These are phyloP conservation scores for Poeciliopsis turneri DNA, from an alignment of 2,797 vertebrate genomes.

Conservation along the genomic window DNA sequence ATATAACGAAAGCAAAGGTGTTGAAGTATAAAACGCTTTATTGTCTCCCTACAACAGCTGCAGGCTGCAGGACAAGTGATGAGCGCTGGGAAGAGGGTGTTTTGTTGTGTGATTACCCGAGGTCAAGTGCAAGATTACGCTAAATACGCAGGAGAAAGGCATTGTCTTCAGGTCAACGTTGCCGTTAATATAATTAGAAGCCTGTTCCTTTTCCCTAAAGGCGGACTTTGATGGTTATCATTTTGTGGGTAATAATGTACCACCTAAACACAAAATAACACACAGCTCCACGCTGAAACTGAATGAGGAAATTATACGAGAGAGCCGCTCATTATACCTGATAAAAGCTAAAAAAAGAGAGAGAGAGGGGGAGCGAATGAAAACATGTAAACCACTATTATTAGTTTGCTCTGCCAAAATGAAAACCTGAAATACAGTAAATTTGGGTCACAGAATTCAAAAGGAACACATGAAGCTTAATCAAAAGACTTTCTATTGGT, in stretches of 20 bases:
- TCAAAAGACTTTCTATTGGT: conserved; percentile 25
- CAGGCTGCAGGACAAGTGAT: conserved; percentile 57
- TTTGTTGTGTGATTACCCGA: conserved; percentile 61
- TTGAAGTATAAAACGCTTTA: conserved; percentile 54
- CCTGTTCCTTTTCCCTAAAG: conserved; percentile 64
- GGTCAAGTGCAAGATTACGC: conserved; percentile 59
- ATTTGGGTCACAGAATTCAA: conserved; percentile 32
- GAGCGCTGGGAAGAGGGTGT: conserved; percentile 43
- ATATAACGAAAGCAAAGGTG: conserved; percentile 50
- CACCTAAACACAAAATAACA: conserved; percentile 78
- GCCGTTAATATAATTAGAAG: conserved; percentile 74
- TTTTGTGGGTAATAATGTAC: conserved; percentile 75
- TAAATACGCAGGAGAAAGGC: conserved; percentile 52
- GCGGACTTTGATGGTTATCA: conserved; percentile 69
- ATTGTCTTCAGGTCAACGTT: conserved; percentile 67
- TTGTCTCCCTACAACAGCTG: conserved; percentile 55
- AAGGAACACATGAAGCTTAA: conserved; percentile 16
- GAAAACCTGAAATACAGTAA: conserved; percentile 34
- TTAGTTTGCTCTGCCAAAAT: conserved; percentile 48
- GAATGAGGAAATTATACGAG: conserved; percentile 72
- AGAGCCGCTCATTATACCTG: conserved; percentile 64
- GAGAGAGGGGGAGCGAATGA: conserved; percentile 23
- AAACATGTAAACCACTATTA: conserved; percentile 46
- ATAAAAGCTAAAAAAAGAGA: conserved; percentile 33
- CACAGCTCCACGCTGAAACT: conserved; percentile 55